Evolutionary conservation across 2,888 invertebrate genomes (phyloP).

Genomic region (Leptinotarsa peninsularis): DNA sequence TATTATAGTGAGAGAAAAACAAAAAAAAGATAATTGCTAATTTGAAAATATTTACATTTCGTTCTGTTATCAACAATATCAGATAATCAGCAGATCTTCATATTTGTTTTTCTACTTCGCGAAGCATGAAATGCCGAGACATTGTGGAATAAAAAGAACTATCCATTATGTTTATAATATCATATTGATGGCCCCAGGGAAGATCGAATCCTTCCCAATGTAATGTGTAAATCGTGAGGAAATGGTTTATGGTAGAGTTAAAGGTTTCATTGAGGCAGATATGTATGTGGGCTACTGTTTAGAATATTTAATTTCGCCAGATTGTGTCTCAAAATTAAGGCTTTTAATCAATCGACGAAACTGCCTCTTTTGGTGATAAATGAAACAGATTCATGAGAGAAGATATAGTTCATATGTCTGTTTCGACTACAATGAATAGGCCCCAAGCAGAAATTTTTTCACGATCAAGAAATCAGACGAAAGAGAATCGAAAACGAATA

Average conservation of each 20-base stretch:
- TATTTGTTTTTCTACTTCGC: slow-evolving; percentile 24
- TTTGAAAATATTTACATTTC: background rate
- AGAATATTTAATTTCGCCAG: slow-evolving; percentile 33
- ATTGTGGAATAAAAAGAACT: slow-evolving; percentile 22
- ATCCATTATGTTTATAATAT: slow-evolving; percentile 31
- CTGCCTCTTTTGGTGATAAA: too few relatives aligned
- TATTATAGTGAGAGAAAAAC: too few relatives aligned
- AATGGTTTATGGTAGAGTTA: slow-evolving; percentile 39
- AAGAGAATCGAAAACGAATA: too few relatives aligned
- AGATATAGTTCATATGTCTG: too few relatives aligned
- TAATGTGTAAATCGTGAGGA: slow-evolving; percentile 43
- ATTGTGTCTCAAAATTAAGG: slow-evolving; percentile 4
- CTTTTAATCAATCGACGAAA: too few relatives aligned
- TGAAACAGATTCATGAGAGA: too few relatives aligned
- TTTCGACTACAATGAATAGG: too few relatives aligned
- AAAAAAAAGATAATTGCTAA: too few relatives aligned
- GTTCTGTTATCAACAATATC: slow-evolving; percentile 2
- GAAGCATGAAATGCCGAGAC: slow-evolving; percentile 23
- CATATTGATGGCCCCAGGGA: slow-evolving; percentile 35
- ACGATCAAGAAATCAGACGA: too few relatives aligned
- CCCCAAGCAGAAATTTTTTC: too few relatives aligned
- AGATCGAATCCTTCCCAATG: slow-evolving; percentile 41
- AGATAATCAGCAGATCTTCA: slow-evolving; percentile 5
- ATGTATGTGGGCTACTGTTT: slow-evolving; percentile 41
- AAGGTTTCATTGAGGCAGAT: slow-evolving; percentile 42